These are phyloP conservation scores for Anoplopoma fimbria DNA, from an alignment of 2,113 vertebrate genomes.

Conservation along the genomic window DNA sequence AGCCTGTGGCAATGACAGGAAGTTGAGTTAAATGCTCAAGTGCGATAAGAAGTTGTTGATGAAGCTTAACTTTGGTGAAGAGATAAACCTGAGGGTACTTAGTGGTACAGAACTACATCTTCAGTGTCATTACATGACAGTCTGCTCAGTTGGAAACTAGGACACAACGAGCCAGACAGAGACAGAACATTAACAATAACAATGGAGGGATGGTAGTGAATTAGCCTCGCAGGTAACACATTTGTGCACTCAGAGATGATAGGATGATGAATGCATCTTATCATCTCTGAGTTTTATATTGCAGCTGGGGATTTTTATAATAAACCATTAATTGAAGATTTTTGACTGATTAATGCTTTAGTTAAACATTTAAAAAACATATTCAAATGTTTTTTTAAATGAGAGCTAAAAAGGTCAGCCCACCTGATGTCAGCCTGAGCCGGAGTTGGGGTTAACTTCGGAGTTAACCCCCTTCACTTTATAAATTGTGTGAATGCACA, in stretches of 20 bases:
- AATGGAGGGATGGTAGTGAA: neutral
- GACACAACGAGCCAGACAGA: neutral
- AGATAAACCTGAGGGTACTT: neutral
- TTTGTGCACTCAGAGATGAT: neutral
- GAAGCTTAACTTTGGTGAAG: neutral
- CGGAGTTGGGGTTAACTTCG: too few relatives aligned
- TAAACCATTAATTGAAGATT: neutral
- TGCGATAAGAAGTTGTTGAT: neutral
- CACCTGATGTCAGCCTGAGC: too few relatives aligned
- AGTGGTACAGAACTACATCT: neutral
- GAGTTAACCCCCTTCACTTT: too few relatives aligned
- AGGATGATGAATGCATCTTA: neutral
- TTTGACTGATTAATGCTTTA: neutral
- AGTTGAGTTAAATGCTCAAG: neutral
- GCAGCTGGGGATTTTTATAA: neutral
- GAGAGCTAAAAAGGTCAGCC: too few relatives aligned
- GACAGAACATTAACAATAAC: neutral
- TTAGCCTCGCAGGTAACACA: neutral
- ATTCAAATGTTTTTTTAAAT: too few relatives aligned
- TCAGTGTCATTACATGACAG: conserved; percentile 4
- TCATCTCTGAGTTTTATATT: too few relatives aligned
- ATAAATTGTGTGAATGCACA: neutral
- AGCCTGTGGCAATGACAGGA: neutral
- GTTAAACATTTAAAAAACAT: neutral
- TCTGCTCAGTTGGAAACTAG: conserved; percentile 2